Evolutionary conservation across 2,888 invertebrate species (phyloP).

Genomic region (Pterostichus madidus): DNA sequence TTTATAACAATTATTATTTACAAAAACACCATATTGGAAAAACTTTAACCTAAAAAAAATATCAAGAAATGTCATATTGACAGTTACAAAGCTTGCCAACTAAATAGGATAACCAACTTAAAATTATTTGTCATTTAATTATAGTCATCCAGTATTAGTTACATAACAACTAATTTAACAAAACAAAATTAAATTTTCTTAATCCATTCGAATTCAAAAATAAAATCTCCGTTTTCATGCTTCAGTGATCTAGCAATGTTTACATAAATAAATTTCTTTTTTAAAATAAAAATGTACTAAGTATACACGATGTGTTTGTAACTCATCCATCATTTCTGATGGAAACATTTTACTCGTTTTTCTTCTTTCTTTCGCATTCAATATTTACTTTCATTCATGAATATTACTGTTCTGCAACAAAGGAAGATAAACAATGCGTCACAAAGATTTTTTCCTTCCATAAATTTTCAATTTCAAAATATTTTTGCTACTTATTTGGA

Average conservation of each 20-base stretch:
- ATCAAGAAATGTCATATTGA: too few relatives aligned
- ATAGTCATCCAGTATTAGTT: too few relatives aligned
- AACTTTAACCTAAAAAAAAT: too few relatives aligned
- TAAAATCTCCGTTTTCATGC: neutral
- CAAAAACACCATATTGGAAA: too few relatives aligned
- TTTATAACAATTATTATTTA: too few relatives aligned
- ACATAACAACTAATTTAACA: too few relatives aligned
- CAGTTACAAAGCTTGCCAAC: too few relatives aligned
- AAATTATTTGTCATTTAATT: too few relatives aligned
- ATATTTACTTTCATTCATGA: conserved; percentile 32
- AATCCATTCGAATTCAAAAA: conserved; percentile 1
- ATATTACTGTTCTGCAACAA: conserved; percentile 23
- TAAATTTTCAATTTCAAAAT: conserved; percentile 18
- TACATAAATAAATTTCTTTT: conserved; percentile 31
- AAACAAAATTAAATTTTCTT: neutral
- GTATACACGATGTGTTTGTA: neutral
- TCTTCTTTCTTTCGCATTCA: conserved; percentile 21
- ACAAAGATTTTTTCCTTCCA: neutral
- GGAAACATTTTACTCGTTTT: conserved; percentile 25
- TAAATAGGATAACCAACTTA: too few relatives aligned
- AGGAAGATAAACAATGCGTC: conserved; percentile 15
- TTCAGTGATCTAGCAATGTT: neutral
- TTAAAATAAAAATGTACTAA: conserved; percentile 24
- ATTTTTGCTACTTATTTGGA: conserved; percentile 4
- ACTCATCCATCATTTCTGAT: conserved; percentile 49